Conservation (phyloP, 2,113 vertebrate species). For the Pomatorhinus ruficollis region DNA sequence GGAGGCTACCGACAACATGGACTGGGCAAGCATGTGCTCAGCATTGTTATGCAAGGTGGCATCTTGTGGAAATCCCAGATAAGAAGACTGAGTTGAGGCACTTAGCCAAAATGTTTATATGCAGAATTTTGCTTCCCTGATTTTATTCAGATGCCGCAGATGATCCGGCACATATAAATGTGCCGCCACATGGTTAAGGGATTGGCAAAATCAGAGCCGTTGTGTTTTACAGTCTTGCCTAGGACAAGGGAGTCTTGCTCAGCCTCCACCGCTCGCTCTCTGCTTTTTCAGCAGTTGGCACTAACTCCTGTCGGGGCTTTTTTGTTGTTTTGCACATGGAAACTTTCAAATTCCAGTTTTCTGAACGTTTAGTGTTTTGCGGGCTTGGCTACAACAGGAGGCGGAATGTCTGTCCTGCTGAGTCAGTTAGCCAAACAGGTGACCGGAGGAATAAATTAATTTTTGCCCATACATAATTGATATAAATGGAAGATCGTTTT, state of each 20-base stretch:
- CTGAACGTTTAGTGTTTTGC: not conserved
- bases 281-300: conserved; percentile 62
- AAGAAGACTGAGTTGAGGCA: conserved; percentile 55
- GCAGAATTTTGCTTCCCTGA: conserved; percentile 65
- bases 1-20: conserved; percentile 26
- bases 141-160: conserved; percentile 68
- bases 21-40: conserved; percentile 5
- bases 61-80: conserved; percentile 58
- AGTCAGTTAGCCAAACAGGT: conserved; percentile 62
- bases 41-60: conserved; percentile 63
- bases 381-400: not conserved
- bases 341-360: conserved; percentile 19
- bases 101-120: conserved; percentile 66
- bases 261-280: conserved; percentile 33
- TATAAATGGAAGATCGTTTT: conserved; percentile 69
- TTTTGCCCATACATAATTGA: conserved; percentile 69
- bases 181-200: conserved; percentile 52
- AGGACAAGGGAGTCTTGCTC: conserved; percentile 33
- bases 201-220: conserved; percentile 61
- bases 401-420: conserved; percentile 38
- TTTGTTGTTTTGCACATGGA: conserved; percentile 56
- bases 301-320: conserved; percentile 50
- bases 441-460: conserved; percentile 73
- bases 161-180: conserved; percentile 38
- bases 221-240: conserved; percentile 66